Base-by-base conservation (phyloP, 2,888 invertebrate species). In the Morpho achilles region DNA sequence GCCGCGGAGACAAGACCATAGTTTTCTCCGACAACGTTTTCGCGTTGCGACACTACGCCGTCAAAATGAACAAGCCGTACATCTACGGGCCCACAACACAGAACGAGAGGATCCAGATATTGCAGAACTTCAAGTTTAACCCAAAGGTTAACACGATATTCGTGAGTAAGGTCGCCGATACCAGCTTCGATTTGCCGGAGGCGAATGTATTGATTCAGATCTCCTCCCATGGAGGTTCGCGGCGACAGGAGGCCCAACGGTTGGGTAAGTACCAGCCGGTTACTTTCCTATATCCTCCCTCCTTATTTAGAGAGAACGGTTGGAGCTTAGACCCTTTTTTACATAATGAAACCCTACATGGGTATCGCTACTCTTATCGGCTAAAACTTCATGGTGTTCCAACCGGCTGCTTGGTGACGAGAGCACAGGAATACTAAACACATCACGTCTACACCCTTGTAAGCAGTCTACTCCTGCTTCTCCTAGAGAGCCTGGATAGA, bases 21-120 rank as follows among this genome's bases (percentile, higher is more conserved):
- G 99, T 99, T 1, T 99, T 99, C 89, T 99, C 99, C 0, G 99
- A 99, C 83, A 99, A 99, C 84, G 99, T 99, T 7, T 99, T 98
- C 89, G 99, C 99, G 0, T 85, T 99, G 45, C 97, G 98, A 69
- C 98, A 98, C 82, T 99, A 99, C 86, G 99, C 99, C 3, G 96
- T 97, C 61, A 97, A 96, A 81, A 96, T 99, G 96, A 97, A 97
- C 86, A 99, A 98, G 76, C 99, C 99, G 0, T 99, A 97, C 77
- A 97, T 99, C 79, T 99, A 98, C 88, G 99, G 99, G 2, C 99
- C 99, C 1, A 99, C 99, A 1, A 96, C 97, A 23, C 94, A 99
- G 89, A 96, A 94, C 69, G 99, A 99, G 82, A 92, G 99, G 73
- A 97, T 99, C 80, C 98, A 99, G 84, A 99, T 99, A 72, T 90